Percentiles rank a stretch among this genome's conserved stretches.
Evolutionary conservation across 1,140 invertebrate species (phyloP).

Genomic region (Drosophila leontia): DNA sequence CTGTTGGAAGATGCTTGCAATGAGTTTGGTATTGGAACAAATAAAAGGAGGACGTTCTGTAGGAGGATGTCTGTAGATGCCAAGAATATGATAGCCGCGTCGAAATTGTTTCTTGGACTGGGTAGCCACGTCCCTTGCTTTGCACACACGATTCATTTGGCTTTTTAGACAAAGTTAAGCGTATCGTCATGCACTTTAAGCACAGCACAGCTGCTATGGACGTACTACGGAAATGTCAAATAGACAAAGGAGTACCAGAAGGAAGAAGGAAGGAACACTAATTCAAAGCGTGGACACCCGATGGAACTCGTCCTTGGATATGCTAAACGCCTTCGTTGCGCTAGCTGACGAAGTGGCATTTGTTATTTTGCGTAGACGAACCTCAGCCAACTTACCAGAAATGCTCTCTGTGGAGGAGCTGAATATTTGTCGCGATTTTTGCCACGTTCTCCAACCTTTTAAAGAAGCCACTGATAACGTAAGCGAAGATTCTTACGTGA

Average conservation of each 20-base stretch:
- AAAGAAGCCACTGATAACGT: constrained; percentile 12
- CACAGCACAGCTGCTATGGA: background rate
- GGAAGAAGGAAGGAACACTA: background rate
- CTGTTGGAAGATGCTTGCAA: too few species aligned
- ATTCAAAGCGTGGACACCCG: background rate
- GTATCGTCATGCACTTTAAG: background rate
- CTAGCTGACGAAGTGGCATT: background rate
- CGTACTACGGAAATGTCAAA: background rate
- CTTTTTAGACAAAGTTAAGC: constrained; percentile 1
- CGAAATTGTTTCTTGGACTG: too few species aligned
- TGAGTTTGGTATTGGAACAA: too few species aligned
- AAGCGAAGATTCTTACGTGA: too few species aligned
- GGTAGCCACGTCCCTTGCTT: too few species aligned
- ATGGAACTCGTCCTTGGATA: background rate
- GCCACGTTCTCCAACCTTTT: constrained; percentile 12
- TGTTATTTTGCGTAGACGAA: background rate
- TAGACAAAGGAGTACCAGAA: constrained; percentile 2
- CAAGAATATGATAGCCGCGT: too few species aligned
- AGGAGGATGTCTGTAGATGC: too few species aligned
- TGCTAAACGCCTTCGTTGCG: background rate
- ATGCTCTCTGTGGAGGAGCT: constrained; percentile 3
- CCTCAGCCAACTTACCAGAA: background rate
- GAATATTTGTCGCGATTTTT: constrained; percentile 11
- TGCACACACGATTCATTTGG: background rate
- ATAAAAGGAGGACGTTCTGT: too few species aligned